Conservation (phyloP, 2,113 vertebrate genomes). For the Athene noctua region DNA sequence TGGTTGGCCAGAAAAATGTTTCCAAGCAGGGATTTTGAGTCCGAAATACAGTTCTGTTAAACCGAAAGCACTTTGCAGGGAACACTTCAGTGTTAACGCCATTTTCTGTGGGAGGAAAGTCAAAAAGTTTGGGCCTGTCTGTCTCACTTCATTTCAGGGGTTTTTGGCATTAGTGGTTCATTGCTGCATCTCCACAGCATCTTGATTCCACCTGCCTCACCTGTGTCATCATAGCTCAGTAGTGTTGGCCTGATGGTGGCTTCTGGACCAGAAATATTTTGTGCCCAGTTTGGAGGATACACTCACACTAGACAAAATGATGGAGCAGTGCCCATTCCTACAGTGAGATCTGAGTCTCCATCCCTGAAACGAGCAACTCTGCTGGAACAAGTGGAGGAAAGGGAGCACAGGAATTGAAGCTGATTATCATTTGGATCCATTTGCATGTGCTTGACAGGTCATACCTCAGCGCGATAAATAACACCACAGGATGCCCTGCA, state of each 20-base stretch:
- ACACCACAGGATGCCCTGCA: neutral
- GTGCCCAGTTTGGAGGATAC: neutral
- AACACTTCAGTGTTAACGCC: neutral
- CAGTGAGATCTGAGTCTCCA: neutral
- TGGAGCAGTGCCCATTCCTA: neutral
- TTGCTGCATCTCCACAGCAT: neutral
- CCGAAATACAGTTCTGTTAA: neutral
- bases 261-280: neutral
- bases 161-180: neutral
- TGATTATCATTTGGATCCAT: neutral
- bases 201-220: neutral
- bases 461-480: neutral
- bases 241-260: neutral
- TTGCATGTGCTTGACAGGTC: neutral
- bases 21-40: neutral
- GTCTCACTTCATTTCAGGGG: neutral
- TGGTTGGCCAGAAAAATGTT: neutral
- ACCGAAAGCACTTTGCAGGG: neutral
- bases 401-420: neutral
- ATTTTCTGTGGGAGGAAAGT: neutral
- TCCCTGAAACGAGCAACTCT: rapidly evolving
- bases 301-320: neutral
- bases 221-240: neutral
- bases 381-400: neutral
- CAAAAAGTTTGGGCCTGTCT: neutral